Evolutionary conservation across 2,113 vertebrate species (phyloP).

Genomic region (Amphilophus citrinellus): DNA sequence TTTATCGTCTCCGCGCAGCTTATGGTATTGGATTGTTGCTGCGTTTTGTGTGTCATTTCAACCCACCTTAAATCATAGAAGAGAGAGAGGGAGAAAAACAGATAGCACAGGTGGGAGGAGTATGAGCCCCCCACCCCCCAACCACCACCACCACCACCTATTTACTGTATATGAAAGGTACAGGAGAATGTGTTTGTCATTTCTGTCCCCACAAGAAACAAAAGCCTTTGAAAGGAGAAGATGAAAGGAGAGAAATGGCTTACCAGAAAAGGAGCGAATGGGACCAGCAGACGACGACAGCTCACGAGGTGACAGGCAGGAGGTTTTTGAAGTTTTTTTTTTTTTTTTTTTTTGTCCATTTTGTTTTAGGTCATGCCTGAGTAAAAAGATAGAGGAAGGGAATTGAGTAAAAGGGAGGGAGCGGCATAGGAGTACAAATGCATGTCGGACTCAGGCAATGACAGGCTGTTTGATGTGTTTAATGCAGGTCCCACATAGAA

Average conservation of each 20-base stretch:
- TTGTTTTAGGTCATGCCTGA: conserved; percentile 47
- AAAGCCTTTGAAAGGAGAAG: conserved; percentile 60
- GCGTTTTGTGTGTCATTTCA: conserved; percentile 54
- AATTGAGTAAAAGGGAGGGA: conserved; percentile 1
- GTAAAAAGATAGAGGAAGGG: conserved; percentile 27
- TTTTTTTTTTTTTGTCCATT: conserved; percentile 40
- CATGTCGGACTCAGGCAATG: conserved; percentile 31
- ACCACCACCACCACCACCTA: no score
- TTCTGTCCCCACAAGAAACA: conserved; percentile 49
- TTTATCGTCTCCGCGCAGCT: conserved; percentile 64
- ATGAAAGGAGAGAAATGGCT: conserved; percentile 70
- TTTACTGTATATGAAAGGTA: conserved; percentile 61
- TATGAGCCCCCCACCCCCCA: neutral
- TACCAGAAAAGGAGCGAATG: conserved; percentile 18
- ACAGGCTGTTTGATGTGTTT: conserved; percentile 51
- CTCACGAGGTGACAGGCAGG: conserved; percentile 46
- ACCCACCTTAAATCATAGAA: conserved; percentile 39
- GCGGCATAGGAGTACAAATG: conserved; percentile 19
- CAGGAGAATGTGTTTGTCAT: conserved; percentile 54
- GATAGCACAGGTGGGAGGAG: conserved; percentile 60
- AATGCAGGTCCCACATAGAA: conserved; percentile 11
- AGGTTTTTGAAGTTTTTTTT: conserved; percentile 53
- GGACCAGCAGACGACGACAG: conserved; percentile 25
- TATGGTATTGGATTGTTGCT: conserved; percentile 63
- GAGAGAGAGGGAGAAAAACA: conserved; percentile 24